phyloP scores from a whole-genome alignment of 2,888 invertebrate species.

The Eulithis prunata region DNA sequence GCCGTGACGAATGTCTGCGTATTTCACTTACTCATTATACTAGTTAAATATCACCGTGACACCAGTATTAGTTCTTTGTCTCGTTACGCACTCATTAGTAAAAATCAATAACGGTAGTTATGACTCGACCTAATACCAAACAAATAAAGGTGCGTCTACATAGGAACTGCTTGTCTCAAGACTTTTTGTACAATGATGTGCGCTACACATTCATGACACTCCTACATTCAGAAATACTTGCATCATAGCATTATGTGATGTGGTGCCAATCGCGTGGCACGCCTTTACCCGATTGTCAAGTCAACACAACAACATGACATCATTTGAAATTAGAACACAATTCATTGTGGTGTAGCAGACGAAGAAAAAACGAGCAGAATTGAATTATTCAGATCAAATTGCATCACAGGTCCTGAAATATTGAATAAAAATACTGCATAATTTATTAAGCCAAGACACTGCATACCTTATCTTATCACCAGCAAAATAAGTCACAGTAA shows the following conservation, averaged over 20 bases:
- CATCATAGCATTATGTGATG: conserved; percentile 15
- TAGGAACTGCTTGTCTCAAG: background rate
- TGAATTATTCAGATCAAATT: too few species aligned
- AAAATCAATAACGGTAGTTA: background rate
- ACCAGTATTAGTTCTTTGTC: conserved; percentile 42
- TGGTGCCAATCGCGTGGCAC: conserved; percentile 6
- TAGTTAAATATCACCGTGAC: conserved; percentile 39
- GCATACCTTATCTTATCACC: background rate
- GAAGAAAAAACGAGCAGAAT: too few species aligned
- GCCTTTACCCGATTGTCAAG: conserved; percentile 21
- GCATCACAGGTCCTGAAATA: too few species aligned
- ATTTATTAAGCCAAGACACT: background rate
- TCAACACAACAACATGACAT: conserved; percentile 26
- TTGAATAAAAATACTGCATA: too few species aligned
- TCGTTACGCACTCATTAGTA: conserved; percentile 34
- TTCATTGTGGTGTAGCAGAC: background rate
- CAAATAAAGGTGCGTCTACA: background rate
- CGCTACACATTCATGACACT: conserved; percentile 5
- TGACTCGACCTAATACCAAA: background rate
- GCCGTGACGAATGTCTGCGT: conserved; percentile 41
- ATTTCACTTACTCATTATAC: conserved; percentile 33
- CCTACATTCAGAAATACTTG: conserved; percentile 20
- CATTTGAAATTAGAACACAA: background rate
- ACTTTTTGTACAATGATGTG: conserved; percentile 11
- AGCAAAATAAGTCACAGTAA: background rate